Base-by-base conservation (phyloP, 2,888 invertebrate genomes). In the Cactoblastis cactorum region DNA sequence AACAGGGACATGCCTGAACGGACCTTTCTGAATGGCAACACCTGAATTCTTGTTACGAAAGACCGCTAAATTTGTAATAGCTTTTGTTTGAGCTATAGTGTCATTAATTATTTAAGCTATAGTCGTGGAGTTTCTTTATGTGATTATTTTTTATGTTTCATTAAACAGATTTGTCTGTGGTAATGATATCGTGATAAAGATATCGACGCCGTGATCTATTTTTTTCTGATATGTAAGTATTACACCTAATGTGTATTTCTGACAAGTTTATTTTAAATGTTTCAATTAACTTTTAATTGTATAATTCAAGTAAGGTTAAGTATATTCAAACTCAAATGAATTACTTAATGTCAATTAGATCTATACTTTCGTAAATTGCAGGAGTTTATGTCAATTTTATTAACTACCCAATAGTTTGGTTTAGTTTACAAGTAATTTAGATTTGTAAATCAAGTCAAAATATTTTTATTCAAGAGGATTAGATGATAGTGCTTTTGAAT, bases 21-120 rank as follows among this genome's bases (percentile, higher is more conserved):
- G 52, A 58, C 56, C 54, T 58, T 58, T 60, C 54, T 62, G 54
- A 65, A 57, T 57, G 53, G 59, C 56, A 65, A 64, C 60, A 65
- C 61, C 63, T 68, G 59, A 64, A 65, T 59, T 57, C 62, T 51
- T 50, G 22, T 72, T 68, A 61, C 60, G 65, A 67, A 60, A 61
- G 48, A 45, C 15, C 33, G 39, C 45, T 48, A 52, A 53, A 52
- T 53, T 52, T 49, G 49, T 17, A 52, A 54, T 53, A 39, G 52
- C 45, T 47, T 19, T 35, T 47, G 41, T 41, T 47, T 22, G 12
- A 34, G 15, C 18, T 1, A 17, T 48, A 48, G 17, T 48, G 15
- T 6, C 35, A 11, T 34, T 34, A 46, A 34, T 37, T 37, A 37
- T 35, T 46, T 46, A 22, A 14, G 19, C 34, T 12, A 34, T 22